Base-by-base conservation (phyloP, 2,113 vertebrate species). In the Macaca mulatta region DNA sequence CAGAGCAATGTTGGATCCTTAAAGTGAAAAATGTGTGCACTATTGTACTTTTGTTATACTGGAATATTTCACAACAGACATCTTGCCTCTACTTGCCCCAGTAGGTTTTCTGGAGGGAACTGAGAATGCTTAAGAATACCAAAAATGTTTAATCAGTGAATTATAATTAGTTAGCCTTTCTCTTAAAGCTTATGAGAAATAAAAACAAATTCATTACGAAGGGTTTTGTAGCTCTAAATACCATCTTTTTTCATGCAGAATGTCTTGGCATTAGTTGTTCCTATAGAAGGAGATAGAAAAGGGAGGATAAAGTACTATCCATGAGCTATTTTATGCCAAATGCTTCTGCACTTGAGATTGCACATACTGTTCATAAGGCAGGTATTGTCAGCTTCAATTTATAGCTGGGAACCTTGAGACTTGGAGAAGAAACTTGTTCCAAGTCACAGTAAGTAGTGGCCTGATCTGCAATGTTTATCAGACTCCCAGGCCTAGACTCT, bases 41-140 rank as follows among this genome's bases (percentile, higher is more conserved):
- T 1, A 9, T 8, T 86, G 25, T 17, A 43, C 72, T 87, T 86
- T 90, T 67, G 22, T 17, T 79, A 17, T 72, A 45, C 30, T 17
- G 30, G 27, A 95, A 45, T 89, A 78, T 81, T 89, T 94, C 43
- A 45, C 7, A 97, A 74, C 61, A 12, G 27, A 30, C 5, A 35
- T 40, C 14, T 43, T 84, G 52, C 13, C 27, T 94, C 17, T 9
- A 38, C 6, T 72, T 82, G 45, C 22, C 8, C 27, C 69, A 72
- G 9, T 1, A 38, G n/a, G 38, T 48, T 84, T 83, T 88, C 32
- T 30, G 11, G 50, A 55, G 52, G 16, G 13, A 79, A 90, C 17
- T n/a, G n/a, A 95, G 23, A 80, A 61, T 50, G 45, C 0, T 50
- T 59, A 79, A 35, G 25, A 57, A 43, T 13, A 38, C 9, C 5